A percentile compares a stretch with the other conserved stretches of the same genome.
These are phyloP conservation scores for Tonatia bakeri DNA, from an alignment of 2,113 vertebrate species.

Conservation along the genomic window DNA sequence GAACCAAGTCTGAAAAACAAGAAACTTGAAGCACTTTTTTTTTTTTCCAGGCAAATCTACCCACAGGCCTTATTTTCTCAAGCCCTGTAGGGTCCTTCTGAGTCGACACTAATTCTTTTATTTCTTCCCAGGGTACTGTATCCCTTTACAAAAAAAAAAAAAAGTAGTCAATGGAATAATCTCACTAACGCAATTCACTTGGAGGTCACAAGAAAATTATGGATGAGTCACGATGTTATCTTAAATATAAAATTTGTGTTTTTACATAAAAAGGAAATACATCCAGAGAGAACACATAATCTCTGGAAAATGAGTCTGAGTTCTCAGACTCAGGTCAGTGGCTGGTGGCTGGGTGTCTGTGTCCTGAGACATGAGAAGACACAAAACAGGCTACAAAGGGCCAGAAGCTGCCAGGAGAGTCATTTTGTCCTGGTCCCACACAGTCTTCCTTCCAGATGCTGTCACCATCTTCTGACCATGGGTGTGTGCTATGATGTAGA, in stretches of 20 bases:
- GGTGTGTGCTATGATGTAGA: neutral
- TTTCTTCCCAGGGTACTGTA: neutral
- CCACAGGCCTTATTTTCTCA: neutral
- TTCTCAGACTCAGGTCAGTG: neutral
- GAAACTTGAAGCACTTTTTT: neutral
- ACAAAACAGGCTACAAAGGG: rapidly evolving
- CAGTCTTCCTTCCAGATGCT: rapidly evolving
- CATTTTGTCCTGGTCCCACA: rapidly evolving
- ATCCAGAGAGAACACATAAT: neutral
- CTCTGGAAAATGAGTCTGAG: neutral
- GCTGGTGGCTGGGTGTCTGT: neutral
- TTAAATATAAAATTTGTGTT: neutral
- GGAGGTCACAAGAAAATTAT: no score
- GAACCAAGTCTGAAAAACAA: neutral
- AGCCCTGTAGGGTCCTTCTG: neutral
- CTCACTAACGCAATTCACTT: neutral
- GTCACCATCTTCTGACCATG: neutral
- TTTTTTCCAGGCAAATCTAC: neutral
- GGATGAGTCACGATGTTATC: neutral
- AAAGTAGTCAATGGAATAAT: neutral
- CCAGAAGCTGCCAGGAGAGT: neutral
- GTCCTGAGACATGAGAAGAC: rapidly evolving
- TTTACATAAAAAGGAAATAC: neutral
- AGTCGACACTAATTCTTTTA: no score
- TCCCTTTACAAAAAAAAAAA: neutral